Evolutionary conservation across 92 coral and sea anemone species (phyloP), one percentile per base, ranked within the genome.

Genomic region (Epizoanthus illoricatus): DNA sequence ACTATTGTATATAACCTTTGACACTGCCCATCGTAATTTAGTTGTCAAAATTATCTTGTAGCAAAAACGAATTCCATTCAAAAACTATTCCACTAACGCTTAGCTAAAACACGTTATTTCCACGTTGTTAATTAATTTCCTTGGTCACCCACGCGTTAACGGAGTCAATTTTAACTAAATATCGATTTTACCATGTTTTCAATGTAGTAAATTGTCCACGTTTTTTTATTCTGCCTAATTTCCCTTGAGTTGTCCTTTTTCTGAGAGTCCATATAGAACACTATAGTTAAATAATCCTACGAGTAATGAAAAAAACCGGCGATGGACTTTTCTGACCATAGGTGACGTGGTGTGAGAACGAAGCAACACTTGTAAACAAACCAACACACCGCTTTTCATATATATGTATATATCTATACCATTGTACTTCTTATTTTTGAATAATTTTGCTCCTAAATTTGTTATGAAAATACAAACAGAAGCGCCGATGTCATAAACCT

Each of bases 371-470:
- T 68, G 52, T 36, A 36, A 68, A 68, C 72, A 68, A 68, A 68
- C 43, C 42, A 15, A 16, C 72, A 16, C 42, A 68, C 72, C 72
- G 72, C 72, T 68, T 68, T 68, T 68, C 72, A 68, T 33, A 68
- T 33, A 39, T 16, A 24, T 15, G 1, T 68, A 12, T 39, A 39
- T 16, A 24, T 15, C 9, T 68, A 12, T 39, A 43, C 19, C n/a
- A 68, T 7, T 39, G 49, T 39, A 68, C 18, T 68, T 10, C 49
- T 21, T 68, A 67, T 28, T 67, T 63, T 67, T 28, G 43, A 67
- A 67, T 67, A 39, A 33, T 36, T 68, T 40, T 68, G 40, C 12
- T 33, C 28, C 39, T 4, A 74, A 56, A 23, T 74, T 74, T 74
- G 80, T 57, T 74, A 5, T 24, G 24, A 55, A 45, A 24, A 20